Conservation (phyloP, 2,888 invertebrate species). For the Metellina segmentata region DNA sequence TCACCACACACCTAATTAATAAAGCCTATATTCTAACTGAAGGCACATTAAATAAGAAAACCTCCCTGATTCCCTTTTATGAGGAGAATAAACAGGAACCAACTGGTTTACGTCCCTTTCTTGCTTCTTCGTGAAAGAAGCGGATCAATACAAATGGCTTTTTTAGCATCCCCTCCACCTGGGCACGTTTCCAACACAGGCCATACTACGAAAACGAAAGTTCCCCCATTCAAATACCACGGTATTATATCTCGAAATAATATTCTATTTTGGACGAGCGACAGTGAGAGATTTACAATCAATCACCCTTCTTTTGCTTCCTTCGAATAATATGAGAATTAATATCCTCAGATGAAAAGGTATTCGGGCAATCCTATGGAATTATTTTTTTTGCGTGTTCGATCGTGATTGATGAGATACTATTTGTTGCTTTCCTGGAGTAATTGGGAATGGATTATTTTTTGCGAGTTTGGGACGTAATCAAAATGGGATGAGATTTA, state of each 20-base stretch:
- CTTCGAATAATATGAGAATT: slow-evolving; percentile 10
- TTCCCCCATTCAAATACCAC: neutral
- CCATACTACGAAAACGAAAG: neutral
- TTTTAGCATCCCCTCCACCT: neutral
- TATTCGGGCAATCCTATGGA: neutral
- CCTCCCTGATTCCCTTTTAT: neutral
- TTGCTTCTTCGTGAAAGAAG: neutral
- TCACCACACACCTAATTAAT: neutral
- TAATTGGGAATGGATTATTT: neutral
- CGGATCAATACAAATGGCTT: neutral
- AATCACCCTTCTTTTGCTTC: neutral
- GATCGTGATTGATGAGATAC: neutral
- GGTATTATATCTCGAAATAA: neutral
- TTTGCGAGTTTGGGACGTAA: neutral
- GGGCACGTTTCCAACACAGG: neutral
- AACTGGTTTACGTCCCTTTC: neutral
- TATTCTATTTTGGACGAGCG: neutral
- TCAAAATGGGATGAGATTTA: too few relatives aligned
- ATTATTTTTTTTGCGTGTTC: neutral
- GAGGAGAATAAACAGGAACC: neutral
- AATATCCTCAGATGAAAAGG: slow-evolving; percentile 20
- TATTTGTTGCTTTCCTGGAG: neutral
- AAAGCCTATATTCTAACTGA: neutral
- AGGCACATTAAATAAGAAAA: neutral
- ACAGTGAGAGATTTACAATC: neutral